Evolutionary conservation across 2,888 invertebrate genomes (phyloP), one percentile per base, ranked within the genome.

Genomic region (Heteromyza rotundicornis): DNA sequence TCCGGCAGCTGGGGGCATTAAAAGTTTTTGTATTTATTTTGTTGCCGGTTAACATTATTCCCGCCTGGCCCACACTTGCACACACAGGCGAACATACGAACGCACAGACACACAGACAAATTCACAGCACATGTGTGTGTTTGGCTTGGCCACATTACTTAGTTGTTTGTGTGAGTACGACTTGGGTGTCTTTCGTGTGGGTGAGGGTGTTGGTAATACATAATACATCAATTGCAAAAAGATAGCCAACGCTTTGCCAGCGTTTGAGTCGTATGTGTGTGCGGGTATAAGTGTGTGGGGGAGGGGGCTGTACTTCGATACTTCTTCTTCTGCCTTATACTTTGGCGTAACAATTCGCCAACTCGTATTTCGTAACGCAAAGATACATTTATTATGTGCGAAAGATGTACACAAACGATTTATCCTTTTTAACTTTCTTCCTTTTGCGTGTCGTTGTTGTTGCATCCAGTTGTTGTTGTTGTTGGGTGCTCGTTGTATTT

Each of bases 191-290:
- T 57, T n/a, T 27, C 44, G 32, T 53, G 57, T 49, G 51, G 47
- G 53, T 17, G 55, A 60, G 59, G 54, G 36, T 59, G 65, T 64
- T 44, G 59, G 49, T 74, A 70, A 73, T 78, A 76, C 75, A 78
- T 78, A 78, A 78, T 78, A 78, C 78, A 79, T 78, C 78, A 79
- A 79, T 79, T 79, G 78, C 80, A 79, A 80, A 79, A 79, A 78
- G 73, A 77, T 78, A 80, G 78, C 73, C 80, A 76, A 71, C 78
- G 54, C 20, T 54, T 32, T 24, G 22, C 14, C 1, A 51, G 57
- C 52, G 27, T 54, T 57, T n/a, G n/a, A n/a, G 52, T 36, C 52
- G 32, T 57, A 23, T 52, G 53, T 59, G 52, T n/a, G 58, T 56
- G 19, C 40, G 36, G n/a, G 35, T 49, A 59, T 53, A 52, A 61